These are phyloP conservation scores for Sycophila sp. DNA, from an alignment of 1,140 invertebrate genomes.

Conservation along the genomic window DNA sequence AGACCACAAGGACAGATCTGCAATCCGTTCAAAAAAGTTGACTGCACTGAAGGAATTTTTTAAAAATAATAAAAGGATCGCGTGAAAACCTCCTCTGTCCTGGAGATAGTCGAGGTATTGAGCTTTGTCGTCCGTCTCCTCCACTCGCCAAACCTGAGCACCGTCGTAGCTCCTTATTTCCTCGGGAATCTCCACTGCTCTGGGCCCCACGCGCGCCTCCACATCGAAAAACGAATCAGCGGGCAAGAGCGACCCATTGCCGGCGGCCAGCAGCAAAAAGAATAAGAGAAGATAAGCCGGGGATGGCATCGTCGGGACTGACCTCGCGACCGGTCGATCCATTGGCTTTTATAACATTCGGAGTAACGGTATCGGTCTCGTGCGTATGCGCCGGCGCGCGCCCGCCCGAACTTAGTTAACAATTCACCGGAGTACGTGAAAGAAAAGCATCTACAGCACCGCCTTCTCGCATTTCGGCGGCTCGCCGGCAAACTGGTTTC, in stretches of 20 bases:
- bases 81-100: slow-evolving; percentile 63
- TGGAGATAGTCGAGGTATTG: slow-evolving; percentile 60
- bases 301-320: slow-evolving; percentile 39
- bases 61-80: slow-evolving; percentile 19
- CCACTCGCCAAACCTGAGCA: slow-evolving; percentile 66
- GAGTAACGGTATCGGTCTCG: slow-evolving; percentile 51
- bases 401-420: background rate
- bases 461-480: no score
- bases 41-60: background rate
- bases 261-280: background rate
- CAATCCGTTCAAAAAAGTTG: background rate
- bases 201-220: background rate
- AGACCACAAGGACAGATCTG: slow-evolving; percentile 77
- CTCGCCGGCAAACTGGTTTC: no score
- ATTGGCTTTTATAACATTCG: slow-evolving; percentile 63
- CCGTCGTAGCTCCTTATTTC: slow-evolving; percentile 65
- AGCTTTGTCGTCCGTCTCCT: slow-evolving; percentile 52
- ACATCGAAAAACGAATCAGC: slow-evolving; percentile 22
- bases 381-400: background rate
- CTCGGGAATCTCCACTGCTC: slow-evolving; percentile 51
- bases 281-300: slow-evolving; percentile 27
- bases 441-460: no score
- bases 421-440: slow-evolving; percentile 22
- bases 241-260: background rate
- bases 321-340: slow-evolving; percentile 43